Evolutionary conservation across 2,888 invertebrate species (phyloP), one percentile per base, ranked within the genome.

Genomic region (Aleiodes testaceus): DNA sequence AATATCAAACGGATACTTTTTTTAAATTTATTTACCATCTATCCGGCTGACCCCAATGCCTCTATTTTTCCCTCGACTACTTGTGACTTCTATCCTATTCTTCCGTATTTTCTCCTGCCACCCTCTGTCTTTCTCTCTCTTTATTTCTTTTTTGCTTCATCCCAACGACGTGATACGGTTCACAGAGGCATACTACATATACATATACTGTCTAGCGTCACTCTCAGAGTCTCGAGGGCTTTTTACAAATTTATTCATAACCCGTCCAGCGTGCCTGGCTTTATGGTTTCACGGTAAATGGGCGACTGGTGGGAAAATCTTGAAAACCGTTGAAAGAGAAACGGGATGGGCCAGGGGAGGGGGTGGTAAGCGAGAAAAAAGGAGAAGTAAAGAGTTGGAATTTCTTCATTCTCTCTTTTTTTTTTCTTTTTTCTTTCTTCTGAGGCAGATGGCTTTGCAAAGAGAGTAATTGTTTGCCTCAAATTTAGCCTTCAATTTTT

Each of bases 161-260:
- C 63, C 44, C 44, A 45, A 45, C 63, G 45, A 63, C 63, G 63
- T 63, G 45, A 63, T 63, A 63, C 45, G 45, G 45, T 63, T 63
- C 44, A 63, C 63, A 63, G 63, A 63, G 63, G 44, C 45, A 20
- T 45, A 44, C 45, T 18, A 63, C 53, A 45, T 12, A 63, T 20
- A 63, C 22, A 20, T 42, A 59, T 36, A 55, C 44, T 16, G 49
- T 63, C 69, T 65, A 42, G 47, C 67, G 63, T 63, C 61, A 63
- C 61, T 67, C 44, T 66, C 50, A 52, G 66, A 50, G 61, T 72
- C 73, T 69, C 70, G 59, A 59, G 74, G 74, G 75, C 72, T 74
- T 75, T 72, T 77, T 75, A 74, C 74, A 77, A 77, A 77, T 77
- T 77, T 77, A 77, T 77, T 77, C 77, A 75, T 75, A 77, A 77